Base-by-base conservation (phyloP, 1,140 invertebrate species). In the Calliopsis andreniformis region DNA sequence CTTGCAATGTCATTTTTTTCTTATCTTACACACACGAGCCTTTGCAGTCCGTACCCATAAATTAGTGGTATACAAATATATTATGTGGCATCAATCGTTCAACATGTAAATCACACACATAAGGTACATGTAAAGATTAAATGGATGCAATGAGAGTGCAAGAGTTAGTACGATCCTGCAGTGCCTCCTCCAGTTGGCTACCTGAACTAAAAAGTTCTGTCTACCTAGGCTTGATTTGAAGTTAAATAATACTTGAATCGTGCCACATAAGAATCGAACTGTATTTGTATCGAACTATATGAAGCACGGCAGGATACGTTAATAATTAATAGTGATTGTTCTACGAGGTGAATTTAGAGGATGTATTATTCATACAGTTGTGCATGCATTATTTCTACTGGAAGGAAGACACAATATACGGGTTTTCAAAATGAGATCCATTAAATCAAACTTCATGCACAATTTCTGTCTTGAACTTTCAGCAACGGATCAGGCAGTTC, bases 361-460 rank as follows among this genome's bases (percentile, higher is more conserved):
- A 69, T 62, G 63, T 80, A 61, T 55, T 53, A 58, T 72, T 80
- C 51, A 70, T 67, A 78, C 58, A 51, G 32, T 80, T 84, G 79
- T 81, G 80, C 87, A 87, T 88, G 87, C 82, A 87, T 80, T 86
- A 88, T 61, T 68, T 79, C 81, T 86, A 85, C 49, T 47, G 56
- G 70, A 70, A 83, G 86, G 86, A 88, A 88, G 87, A 88, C 84
- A 70, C 82, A 51, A 39, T 56, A 83, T 82, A 84, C 82, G 69
- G 81, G 80, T 77, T 39, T 39, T 83, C 69, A 76, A 58, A 83
- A 81, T 87, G 76, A 83, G 67, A 79, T 87, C 87, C 86, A 80
- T 85, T 71, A 84, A 83, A 85, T 76, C 83, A 51, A 84, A 85
- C 69, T 86, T 83, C 82, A 86, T 87, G 87, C 82, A 88, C 66